Evolutionary conservation across 2,113 vertebrate genomes (phyloP), one percentile per base, ranked within the genome.

Genomic region (Epinephelus lanceolatus): DNA sequence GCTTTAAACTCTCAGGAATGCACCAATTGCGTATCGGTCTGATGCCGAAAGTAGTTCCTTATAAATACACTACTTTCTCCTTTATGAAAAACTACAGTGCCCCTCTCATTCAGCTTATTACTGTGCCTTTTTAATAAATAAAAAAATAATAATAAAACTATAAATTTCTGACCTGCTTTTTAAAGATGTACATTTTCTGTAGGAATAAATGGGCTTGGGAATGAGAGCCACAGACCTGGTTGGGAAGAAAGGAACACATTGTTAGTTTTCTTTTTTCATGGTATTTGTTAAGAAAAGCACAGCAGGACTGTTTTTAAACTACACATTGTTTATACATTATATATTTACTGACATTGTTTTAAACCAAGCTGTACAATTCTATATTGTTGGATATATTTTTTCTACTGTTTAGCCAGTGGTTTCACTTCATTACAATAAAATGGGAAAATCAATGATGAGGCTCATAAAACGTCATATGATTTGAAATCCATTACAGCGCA

Each of bases 1-100:
- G 30, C 14, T 42, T 21, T 71, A 71, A 40, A 60, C 60, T 37
- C 40, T 25, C 52, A 55, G 37, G 23, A 55, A 56, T 23, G 14
- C 51, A 47, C 21, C 33, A 52, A n/a, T 76, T 59, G 49, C 62
- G 11, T 73, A 37, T 37, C 6, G 6, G 33, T 84, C 65, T 18
- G 33, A 30, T 47, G 47, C 53, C 76, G 67, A 76, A 71, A 76
- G 60, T 71, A 71, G 66, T 21, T 37, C 15, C 30, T 15, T 25
- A 53, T 53, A 69, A 53, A 33, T 53, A 11, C 49, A 52, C 51
- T 11, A 55, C 49, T 25, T 67, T 7, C 65, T 27, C n/a, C 49
- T 70, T 57, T 71, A 13, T 3, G 12, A 33, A 33, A 19, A 33
- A 15, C 14, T 57, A 45, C 21, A 25, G 37, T 42, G n/a, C 8